A percentile compares a stretch with the other conserved stretches of the same genome.
Evolutionary conservation across 2,888 invertebrate species (phyloP).

Genomic region (Tiliacea citrago): DNA sequence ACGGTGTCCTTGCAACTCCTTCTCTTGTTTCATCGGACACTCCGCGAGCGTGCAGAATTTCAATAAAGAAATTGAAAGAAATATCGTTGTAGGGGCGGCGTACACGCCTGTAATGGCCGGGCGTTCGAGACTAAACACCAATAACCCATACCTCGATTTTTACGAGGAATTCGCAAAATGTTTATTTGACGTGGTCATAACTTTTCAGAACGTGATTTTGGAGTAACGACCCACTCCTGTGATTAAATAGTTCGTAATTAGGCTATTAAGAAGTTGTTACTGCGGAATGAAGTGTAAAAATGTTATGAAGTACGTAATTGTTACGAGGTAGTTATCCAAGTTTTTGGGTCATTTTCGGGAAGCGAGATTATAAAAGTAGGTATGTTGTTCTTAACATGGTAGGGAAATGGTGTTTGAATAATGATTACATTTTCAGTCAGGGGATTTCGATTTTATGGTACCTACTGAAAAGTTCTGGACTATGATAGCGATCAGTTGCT

Average conservation of each 20-base stretch:
- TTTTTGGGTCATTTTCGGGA: slow-evolving; percentile 24
- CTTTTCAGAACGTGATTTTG: slow-evolving; percentile 74
- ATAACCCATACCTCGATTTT: slow-evolving; percentile 82
- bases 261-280: slow-evolving; percentile 54
- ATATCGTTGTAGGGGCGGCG: slow-evolving; percentile 78
- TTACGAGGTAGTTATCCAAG: slow-evolving; percentile 21
- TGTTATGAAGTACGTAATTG: slow-evolving; percentile 32
- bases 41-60: slow-evolving; percentile 84
- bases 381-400: not conserved
- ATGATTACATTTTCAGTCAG: too few species aligned
- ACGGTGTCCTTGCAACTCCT: slow-evolving; percentile 54
- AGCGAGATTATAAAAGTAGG: slow-evolving; percentile 2
- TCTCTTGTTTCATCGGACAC: slow-evolving; percentile 75
- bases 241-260: slow-evolving; percentile 64
- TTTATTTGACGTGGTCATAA: slow-evolving; percentile 83
- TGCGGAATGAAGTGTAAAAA: slow-evolving; percentile 49
- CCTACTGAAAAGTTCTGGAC: too few species aligned
- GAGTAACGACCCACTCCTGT: slow-evolving; percentile 62
- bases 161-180: slow-evolving; percentile 86
- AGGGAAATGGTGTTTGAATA: not conserved
- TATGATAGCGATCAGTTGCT: too few species aligned
- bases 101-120: slow-evolving; percentile 72
- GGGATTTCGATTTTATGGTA: too few species aligned
- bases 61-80: slow-evolving; percentile 85
- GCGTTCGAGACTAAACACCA: slow-evolving; percentile 76